Base-by-base conservation (phyloP, 2,888 invertebrate species). In the Micoletzkya japonica region DNA sequence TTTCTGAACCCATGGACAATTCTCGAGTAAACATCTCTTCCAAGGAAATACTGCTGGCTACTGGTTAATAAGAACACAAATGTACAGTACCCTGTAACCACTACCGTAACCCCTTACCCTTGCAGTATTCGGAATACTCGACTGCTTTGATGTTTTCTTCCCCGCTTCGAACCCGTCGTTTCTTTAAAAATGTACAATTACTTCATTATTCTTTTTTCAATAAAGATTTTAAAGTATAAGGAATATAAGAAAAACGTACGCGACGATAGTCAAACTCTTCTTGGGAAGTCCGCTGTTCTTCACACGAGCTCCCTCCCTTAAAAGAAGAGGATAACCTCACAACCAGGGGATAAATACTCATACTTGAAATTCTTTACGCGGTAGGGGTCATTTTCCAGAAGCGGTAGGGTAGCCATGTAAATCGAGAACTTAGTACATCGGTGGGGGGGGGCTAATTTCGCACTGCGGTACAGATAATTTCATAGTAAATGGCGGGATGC, bases 1-100 rank as follows among this genome's bases (percentile, higher is more conserved):
- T 63, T 63, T 63, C 63, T 63, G 44, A 28, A 26, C 37, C 44
- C 14, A 44, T 44, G n/a, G n/a, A n/a, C n/a, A n/a, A n/a, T n/a
- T n/a, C n/a, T n/a, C n/a, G n/a, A n/a, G n/a, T n/a, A n/a, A n/a
- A n/a, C n/a, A n/a, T n/a, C n/a, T n/a, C n/a, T n/a, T n/a, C n/a
- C n/a, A n/a, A n/a, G n/a, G n/a, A n/a, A n/a, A n/a, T n/a, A n/a
- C n/a, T n/a, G n/a, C n/a, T n/a, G n/a, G n/a, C n/a, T n/a, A n/a
- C n/a, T n/a, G n/a, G n/a, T n/a, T n/a, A n/a, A n/a, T n/a, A n/a
- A n/a, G n/a, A n/a, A n/a, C n/a, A n/a, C n/a, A n/a, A n/a, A n/a
- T n/a, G n/a, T n/a, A n/a, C n/a, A n/a, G n/a, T n/a, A n/a, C n/a
- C n/a, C n/a, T n/a, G n/a, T n/a, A n/a, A n/a, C n/a, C n/a, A n/a